Conservation (phyloP, 2,797 vertebrate species). For the Rhynchotus rufescens region DNA sequence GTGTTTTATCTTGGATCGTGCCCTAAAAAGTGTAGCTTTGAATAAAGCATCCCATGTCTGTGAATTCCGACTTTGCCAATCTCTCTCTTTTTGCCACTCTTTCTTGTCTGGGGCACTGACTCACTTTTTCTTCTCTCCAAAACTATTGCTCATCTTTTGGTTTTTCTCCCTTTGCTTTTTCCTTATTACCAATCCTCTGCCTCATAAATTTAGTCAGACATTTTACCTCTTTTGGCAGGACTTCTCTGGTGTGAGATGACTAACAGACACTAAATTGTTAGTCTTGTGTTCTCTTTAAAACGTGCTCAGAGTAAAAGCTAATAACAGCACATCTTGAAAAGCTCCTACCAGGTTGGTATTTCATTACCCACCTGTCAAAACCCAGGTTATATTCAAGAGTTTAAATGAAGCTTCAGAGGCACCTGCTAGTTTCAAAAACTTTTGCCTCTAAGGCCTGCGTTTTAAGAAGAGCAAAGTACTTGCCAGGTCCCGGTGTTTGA, state of each 20-base stretch:
- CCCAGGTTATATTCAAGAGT: slow-evolving; percentile 28
- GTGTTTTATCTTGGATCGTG: background rate
- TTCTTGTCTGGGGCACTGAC: background rate
- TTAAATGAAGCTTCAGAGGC: slow-evolving; percentile 41
- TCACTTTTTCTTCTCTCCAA: background rate
- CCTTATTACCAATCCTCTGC: slow-evolving; percentile 17
- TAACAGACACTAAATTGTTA: slow-evolving; percentile 62
- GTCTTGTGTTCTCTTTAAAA: slow-evolving; percentile 7
- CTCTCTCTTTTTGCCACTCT: background rate
- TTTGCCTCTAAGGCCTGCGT: slow-evolving; percentile 11
- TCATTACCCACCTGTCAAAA: slow-evolving; percentile 45
- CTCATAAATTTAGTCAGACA: slow-evolving; percentile 36
- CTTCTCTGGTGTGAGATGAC: slow-evolving; percentile 40
- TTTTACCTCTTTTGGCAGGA: slow-evolving; percentile 45
- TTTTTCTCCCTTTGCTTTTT: background rate
- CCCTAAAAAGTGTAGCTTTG: accelerated
- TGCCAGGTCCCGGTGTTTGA: background rate
- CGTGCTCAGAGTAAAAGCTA: slow-evolving; percentile 32
- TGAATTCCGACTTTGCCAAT: background rate
- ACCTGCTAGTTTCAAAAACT: slow-evolving; percentile 18
- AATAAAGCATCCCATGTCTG: background rate
- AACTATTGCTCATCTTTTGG: background rate
- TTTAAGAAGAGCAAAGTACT: slow-evolving; percentile 17
- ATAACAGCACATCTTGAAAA: slow-evolving; percentile 41
- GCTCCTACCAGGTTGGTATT: slow-evolving; percentile 40